A percentile compares a stretch with the other conserved stretches of the same genome.
These are phyloP conservation scores for Mellilla xanthometata DNA, from an alignment of 2,888 invertebrate species.

Conservation along the genomic window DNA sequence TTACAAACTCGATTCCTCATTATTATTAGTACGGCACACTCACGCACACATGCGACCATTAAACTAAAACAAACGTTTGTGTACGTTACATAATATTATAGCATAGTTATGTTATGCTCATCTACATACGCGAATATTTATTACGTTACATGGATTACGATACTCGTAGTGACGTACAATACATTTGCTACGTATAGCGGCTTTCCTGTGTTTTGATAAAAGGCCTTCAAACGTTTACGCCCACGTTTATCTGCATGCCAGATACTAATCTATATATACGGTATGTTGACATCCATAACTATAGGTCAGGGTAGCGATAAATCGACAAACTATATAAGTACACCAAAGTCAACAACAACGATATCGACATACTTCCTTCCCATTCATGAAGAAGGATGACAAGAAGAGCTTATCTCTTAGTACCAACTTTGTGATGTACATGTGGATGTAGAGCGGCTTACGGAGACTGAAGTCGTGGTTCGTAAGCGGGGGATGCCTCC, in stretches of 20 bases:
- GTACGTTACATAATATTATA: slow-evolving; percentile 35
- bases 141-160: slow-evolving; percentile 40
- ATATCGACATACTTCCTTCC: too few relatives aligned
- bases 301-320: slow-evolving; percentile 58
- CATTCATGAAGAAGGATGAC: too few relatives aligned
- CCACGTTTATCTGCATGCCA: slow-evolving; percentile 34
- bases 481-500: slow-evolving; percentile 64
- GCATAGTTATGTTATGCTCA: slow-evolving; percentile 42
- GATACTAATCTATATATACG: slow-evolving; percentile 40
- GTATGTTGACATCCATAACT: slow-evolving; percentile 53
- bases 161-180: slow-evolving; percentile 36
- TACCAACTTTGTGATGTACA: not conserved
- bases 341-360: too few relatives aligned
- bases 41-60: not conserved
- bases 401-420: too few relatives aligned
- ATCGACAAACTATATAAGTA: slow-evolving; percentile 36
- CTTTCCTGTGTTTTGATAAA: slow-evolving; percentile 43
- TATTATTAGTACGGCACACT: too few relatives aligned
- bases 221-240: slow-evolving; percentile 41
- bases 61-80: slow-evolving; percentile 19
- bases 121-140: slow-evolving; percentile 43
- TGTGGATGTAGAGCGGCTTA: slow-evolving; percentile 21
- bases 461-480: slow-evolving; percentile 48
- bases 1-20: not conserved
- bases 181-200: slow-evolving; percentile 26